Evolutionary conservation across 2,888 invertebrate genomes (phyloP).

Genomic region (Cristatella mucedo): DNA sequence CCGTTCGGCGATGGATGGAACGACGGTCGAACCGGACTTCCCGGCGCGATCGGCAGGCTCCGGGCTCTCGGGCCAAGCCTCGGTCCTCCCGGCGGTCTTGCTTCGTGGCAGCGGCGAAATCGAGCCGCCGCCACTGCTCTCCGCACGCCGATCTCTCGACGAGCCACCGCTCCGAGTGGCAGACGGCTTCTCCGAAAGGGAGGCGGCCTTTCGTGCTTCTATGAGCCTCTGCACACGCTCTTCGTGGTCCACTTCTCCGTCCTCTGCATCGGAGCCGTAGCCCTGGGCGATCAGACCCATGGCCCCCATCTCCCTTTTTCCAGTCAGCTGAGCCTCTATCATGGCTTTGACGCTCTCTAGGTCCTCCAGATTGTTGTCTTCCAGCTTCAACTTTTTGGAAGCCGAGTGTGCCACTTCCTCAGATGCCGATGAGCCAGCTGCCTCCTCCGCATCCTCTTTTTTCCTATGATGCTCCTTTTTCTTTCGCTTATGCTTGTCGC

Average conservation of each 20-base stretch:
- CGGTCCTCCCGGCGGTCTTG: too few relatives aligned
- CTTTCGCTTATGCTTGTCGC: constrained; percentile 11
- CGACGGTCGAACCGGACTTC: too few relatives aligned
- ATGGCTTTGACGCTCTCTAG: constrained; percentile 34
- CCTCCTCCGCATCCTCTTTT: constrained; percentile 6
- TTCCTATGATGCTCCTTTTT: constrained; percentile 10
- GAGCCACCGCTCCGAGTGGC: too few relatives aligned
- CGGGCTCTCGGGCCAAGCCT: too few relatives aligned
- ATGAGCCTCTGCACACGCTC: constrained; percentile 12
- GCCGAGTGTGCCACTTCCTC: background rate
- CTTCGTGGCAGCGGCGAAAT: constrained; percentile 10
- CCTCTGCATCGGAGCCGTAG: constrained; percentile 28
- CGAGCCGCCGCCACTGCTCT: constrained; percentile 13
- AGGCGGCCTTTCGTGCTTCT: constrained; percentile 11
- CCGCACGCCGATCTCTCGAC: constrained; percentile 12
- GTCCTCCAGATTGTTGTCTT: constrained; percentile 27
- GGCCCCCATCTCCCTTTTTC: constrained; percentile 16
- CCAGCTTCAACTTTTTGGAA: constrained; percentile 13
- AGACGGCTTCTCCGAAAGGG: too few relatives aligned
- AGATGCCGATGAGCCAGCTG: too few relatives aligned
- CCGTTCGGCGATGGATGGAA: too few relatives aligned
- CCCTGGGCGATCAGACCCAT: constrained; percentile 27
- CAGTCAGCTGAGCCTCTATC: constrained; percentile 30
- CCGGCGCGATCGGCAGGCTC: too few relatives aligned
- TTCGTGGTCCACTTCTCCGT: constrained; percentile 31